Conservation (phyloP, 2,797 vertebrate genomes). For the Liasis olivaceus region DNA sequence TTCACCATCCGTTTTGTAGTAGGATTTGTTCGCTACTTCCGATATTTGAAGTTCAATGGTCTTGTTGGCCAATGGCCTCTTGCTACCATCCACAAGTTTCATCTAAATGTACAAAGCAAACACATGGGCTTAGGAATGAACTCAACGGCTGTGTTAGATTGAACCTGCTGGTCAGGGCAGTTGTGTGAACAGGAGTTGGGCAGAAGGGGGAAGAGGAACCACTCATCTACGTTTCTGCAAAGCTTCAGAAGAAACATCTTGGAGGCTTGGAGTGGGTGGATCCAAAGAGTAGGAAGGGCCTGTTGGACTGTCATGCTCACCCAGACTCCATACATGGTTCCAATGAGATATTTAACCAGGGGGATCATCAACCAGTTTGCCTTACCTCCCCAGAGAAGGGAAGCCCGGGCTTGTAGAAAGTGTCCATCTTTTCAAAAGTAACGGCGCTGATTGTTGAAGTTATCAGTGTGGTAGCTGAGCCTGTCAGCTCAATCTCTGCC, state of each 20-base stretch:
- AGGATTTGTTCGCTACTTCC: slow-evolving; percentile 36
- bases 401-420: slow-evolving; percentile 69
- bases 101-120: slow-evolving; percentile 54
- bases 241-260: background rate
- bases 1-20: slow-evolving; percentile 66
- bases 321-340: background rate
- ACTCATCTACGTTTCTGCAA: no score
- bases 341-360: background rate
- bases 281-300: background rate
- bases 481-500: slow-evolving; percentile 69
- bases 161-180: background rate
- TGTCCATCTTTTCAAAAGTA: slow-evolving; percentile 62
- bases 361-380: background rate
- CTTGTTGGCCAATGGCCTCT: slow-evolving; percentile 64
- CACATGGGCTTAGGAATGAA: background rate
- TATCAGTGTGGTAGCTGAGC: slow-evolving; percentile 59
- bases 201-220: background rate
- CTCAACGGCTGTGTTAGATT: background rate
- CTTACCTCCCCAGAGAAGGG: slow-evolving; percentile 74
- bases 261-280: no score
- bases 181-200: background rate
- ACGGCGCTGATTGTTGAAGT: slow-evolving; percentile 64
- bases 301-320: background rate
- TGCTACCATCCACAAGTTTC: slow-evolving; percentile 64
- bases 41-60: slow-evolving; percentile 47